Base-by-base conservation (phyloP, 2,888 invertebrate species). In the Cryptophagus acutangulus region DNA sequence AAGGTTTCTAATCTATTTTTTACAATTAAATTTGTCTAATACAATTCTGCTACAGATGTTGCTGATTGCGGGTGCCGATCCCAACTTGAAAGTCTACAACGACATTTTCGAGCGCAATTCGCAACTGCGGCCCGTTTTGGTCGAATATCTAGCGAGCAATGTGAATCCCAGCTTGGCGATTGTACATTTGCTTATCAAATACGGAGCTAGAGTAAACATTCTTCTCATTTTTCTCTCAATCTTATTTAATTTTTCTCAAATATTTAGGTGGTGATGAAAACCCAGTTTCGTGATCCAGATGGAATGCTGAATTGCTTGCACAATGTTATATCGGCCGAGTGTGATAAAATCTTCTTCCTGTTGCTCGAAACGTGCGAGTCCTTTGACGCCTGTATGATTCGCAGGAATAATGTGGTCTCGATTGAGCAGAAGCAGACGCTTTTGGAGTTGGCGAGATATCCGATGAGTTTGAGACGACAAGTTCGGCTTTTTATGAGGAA, bases 231-330 rank as follows among this genome's bases (percentile, higher is more conserved):
- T 31, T 29, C 13, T 5, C 12, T 29, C 12, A 13, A 29, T 29
- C 8, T 20, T 6, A 26, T 4, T n/a, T 26, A 26, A 26, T 26
- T 26, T n/a, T n/a, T 3, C n/a, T 13, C 12, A 8, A 13, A 31
- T 51, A 44, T 8, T n/a, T 65, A 81, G 80, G 85, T 86, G 0
- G 81, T 86, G 12, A 83, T 87, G 75, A 86, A 87, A 67, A 86
- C 86, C 5, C 88, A 88, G 54, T 87, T 84, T 62, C 77, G 87
- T 41, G 87, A 90, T 61, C 87, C 88, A 0, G 84, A 85, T 59
- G 89, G 90, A 20, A 81, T 90, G 39, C 72, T 91, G 3, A 88
- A 87, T 63, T 84, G 82, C 17, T 74, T 89, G 8, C 82, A 84
- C 52, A 82, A 85, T 63, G 74, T 79, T 1, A 72, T 74, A 1